Conservation (phyloP, 2,888 invertebrate species). For the Protodeltote pygarga region DNA sequence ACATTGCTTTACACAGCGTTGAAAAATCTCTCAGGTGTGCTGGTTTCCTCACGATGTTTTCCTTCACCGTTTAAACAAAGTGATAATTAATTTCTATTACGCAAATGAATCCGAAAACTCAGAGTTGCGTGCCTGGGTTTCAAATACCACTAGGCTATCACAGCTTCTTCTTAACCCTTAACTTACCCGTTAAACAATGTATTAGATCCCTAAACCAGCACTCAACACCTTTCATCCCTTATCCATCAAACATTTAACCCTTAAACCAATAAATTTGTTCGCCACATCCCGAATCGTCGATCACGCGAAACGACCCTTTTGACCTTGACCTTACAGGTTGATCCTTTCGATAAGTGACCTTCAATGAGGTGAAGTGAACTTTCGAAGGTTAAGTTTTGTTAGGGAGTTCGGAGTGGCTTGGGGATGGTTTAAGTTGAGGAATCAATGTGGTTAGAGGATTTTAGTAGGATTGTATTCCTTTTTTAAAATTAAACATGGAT, state of each 20-base stretch:
- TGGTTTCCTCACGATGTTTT: too few relatives aligned
- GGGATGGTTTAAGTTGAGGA: slow-evolving; percentile 4
- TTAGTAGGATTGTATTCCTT: too few relatives aligned
- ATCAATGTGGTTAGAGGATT: background rate
- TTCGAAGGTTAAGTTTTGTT: slow-evolving; percentile 40
- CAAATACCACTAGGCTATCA: too few relatives aligned
- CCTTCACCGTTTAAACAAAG: too few relatives aligned
- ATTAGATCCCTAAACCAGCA: too few relatives aligned
- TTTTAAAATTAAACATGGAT: too few relatives aligned
- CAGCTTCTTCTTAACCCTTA: slow-evolving; percentile 2
- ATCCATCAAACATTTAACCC: slow-evolving; percentile 37
- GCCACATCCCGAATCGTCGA: slow-evolving; percentile 26
- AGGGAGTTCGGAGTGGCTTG: slow-evolving; percentile 18
- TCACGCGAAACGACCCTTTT: slow-evolving; percentile 31
- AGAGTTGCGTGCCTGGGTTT: too few relatives aligned
- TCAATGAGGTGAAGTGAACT: slow-evolving; percentile 36
- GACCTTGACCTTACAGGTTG: slow-evolving; percentile 35
- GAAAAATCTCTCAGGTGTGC: too few relatives aligned
- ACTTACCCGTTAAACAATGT: slow-evolving; percentile 3
- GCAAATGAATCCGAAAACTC: too few relatives aligned
- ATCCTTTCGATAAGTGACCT: slow-evolving; percentile 45
- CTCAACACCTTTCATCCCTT: slow-evolving; percentile 30
- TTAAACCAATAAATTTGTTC: slow-evolving; percentile 37
- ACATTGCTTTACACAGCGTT: too few relatives aligned
- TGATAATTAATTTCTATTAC: too few relatives aligned